These are phyloP conservation scores for Lasioglossum vierecki DNA, from an alignment of 2,888 invertebrate species.

Conservation along the genomic window DNA sequence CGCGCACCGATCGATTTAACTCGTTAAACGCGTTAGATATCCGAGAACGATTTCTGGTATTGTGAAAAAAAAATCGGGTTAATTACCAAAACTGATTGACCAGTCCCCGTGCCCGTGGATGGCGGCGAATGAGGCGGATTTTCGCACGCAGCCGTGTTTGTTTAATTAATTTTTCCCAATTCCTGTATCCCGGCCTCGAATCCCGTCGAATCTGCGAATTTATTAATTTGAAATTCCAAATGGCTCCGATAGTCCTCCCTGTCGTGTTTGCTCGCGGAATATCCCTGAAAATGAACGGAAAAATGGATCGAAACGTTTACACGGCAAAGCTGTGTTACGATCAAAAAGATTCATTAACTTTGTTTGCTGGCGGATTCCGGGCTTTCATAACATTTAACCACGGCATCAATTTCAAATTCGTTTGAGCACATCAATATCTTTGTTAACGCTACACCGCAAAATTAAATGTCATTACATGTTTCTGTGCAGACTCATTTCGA, in stretches of 20 bases:
- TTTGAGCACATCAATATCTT: background rate
- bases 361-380: background rate
- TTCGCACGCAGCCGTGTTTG: background rate
- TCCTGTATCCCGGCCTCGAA: background rate
- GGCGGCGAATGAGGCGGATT: background rate
- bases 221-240: slow-evolving; percentile 8
- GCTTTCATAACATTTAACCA: background rate
- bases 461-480: background rate
- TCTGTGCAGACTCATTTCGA: background rate
- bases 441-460: background rate
- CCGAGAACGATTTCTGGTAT: background rate
- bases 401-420: background rate
- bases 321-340: background rate
- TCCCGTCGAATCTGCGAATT: background rate
- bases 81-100: background rate
- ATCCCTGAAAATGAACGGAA: background rate
- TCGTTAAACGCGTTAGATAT: no score
- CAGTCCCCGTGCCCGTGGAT: background rate
- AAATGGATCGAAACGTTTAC: background rate
- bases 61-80: no score
- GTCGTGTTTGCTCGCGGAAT: background rate
- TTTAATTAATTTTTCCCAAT: slow-evolving; percentile 7
- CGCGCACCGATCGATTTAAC: background rate
- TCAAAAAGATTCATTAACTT: background rate
- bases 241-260: background rate